These are phyloP conservation scores for Serilophus lunatus DNA, from an alignment of 2,113 vertebrate genomes.

Conservation along the genomic window DNA sequence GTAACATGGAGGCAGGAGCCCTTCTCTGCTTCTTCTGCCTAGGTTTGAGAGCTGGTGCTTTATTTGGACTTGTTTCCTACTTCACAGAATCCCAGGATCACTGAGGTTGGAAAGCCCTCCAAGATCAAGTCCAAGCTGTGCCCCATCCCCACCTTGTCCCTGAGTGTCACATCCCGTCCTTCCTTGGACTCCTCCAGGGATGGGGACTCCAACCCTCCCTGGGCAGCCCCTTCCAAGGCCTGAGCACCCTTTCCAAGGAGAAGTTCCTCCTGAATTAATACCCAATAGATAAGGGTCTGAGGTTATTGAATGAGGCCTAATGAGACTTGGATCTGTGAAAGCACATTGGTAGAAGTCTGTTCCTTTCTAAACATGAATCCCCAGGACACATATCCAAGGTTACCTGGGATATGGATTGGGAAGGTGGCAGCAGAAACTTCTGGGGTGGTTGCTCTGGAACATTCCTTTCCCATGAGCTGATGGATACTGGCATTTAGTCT, in stretches of 20 bases:
- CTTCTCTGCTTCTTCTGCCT: not conserved
- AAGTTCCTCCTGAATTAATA: not conserved
- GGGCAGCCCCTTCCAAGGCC: not conserved
- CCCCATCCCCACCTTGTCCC: not conserved
- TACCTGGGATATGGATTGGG: not conserved
- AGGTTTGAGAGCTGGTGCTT: not conserved
- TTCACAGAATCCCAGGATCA: not conserved
- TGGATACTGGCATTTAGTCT: not conserved
- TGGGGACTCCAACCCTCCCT: not conserved
- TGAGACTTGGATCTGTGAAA: not conserved
- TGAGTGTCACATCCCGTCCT: not conserved
- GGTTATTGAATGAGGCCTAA: not conserved
- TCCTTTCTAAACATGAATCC: not conserved
- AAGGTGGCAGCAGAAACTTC: not conserved
- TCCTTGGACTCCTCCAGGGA: not conserved
- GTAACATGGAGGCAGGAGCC: not conserved
- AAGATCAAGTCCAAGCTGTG: not conserved
- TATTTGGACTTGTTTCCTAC: not conserved
- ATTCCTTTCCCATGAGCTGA: not conserved
- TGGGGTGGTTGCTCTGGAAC: not conserved
- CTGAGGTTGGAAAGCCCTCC: accelerated
- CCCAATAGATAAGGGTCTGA: not conserved
- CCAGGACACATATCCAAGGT: not conserved
- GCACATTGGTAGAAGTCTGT: not conserved
- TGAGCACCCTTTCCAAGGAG: not conserved